Base-by-base conservation (phyloP, 2,797 vertebrate species). In the Aplochiton taeniatus region DNA sequence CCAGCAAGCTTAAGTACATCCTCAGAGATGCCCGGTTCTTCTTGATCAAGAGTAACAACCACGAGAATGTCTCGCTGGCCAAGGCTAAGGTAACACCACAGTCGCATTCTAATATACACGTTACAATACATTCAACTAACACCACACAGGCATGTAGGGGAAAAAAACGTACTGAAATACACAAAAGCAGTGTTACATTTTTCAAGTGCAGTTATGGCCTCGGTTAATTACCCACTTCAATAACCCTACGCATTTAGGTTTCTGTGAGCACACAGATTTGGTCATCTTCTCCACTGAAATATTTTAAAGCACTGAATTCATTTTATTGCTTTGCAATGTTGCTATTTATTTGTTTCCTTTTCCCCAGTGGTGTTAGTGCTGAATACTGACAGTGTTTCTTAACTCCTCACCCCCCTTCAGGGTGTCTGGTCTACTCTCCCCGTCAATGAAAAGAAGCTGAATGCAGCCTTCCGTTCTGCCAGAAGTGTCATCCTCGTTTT, bases 1-100 rank as follows among this genome's bases (percentile, higher is more conserved):
- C 93, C 74, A 97, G 92, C 85, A 98, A 96, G 85, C 93, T 99
- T 73, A 95, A 96, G 55, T 98, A 98, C 74, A 91, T 99, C 82
- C 92, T 99, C 64, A 91, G 95, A 81, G 97, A 97, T 53, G 96
- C 97, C 77, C 92, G 96, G 54, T 99, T 95, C 89, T 99, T 98
- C 85, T 93, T 99, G 59, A 98, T 99, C 74, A 99, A 99, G 88
- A 99, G 97, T 93, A 99, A 99, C 92, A 99, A 99, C 85, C 97
- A 99, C 67, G 97, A 99, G 84, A 99, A 99, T 4, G 97, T 99
- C 0, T 98, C 97, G 0, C 93, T 99, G 84, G 97, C 97, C 62
- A 99, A 99, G 92, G 97, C 97, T 16, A 99, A 98, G 95, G 97
- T 98, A 17, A 16, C 51, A 47, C 42, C 2, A 19, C 44, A 65